Evolutionary conservation across 2,888 invertebrate species (phyloP).

Genomic region (Caenorhabditis macrosperma): DNA sequence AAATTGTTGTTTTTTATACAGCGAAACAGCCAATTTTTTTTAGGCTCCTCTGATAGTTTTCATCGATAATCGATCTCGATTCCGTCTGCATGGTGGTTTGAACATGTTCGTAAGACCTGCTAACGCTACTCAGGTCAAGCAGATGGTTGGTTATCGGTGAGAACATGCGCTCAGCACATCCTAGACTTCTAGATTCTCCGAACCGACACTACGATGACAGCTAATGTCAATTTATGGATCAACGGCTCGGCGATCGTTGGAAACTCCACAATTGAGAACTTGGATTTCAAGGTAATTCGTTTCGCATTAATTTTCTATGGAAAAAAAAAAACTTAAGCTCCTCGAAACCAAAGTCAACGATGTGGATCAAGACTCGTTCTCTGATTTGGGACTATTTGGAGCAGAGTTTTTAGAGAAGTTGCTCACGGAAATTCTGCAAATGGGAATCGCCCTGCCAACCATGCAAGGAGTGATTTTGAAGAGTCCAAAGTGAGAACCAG

Average conservation of each 20-base stretch:
- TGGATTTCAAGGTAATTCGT: constrained; percentile 74
- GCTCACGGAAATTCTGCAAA: constrained; percentile 78
- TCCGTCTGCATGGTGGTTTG: constrained; percentile 77
- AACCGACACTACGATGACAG: constrained; percentile 79
- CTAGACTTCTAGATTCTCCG: constrained; percentile 73
- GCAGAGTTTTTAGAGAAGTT: constrained; percentile 79
- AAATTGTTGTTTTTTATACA: too few species aligned
- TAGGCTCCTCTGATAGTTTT: constrained; percentile 78
- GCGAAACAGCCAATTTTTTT: constrained; percentile 12
- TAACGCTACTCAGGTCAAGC: constrained; percentile 68
- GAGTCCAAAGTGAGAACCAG: constrained; percentile 73
- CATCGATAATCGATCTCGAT: constrained; percentile 77
- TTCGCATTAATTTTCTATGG: constrained; percentile 5
- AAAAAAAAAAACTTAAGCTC: too few species aligned
- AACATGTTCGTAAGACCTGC: constrained; percentile 77
- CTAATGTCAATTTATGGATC: constrained; percentile 78
- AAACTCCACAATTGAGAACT: constrained; percentile 78
- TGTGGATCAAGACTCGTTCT: constrained; percentile 78
- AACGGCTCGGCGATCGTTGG: constrained; percentile 72
- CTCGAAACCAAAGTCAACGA: constrained; percentile 69
- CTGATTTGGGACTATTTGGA: constrained; percentile 79
- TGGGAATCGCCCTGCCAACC: constrained; percentile 77
- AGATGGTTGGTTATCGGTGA: constrained; percentile 66
- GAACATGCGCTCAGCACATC: too few species aligned
- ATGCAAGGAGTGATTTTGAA: constrained; percentile 78